Conservation (phyloP, 2,797 vertebrate genomes). For the Octomys mimax region DNA sequence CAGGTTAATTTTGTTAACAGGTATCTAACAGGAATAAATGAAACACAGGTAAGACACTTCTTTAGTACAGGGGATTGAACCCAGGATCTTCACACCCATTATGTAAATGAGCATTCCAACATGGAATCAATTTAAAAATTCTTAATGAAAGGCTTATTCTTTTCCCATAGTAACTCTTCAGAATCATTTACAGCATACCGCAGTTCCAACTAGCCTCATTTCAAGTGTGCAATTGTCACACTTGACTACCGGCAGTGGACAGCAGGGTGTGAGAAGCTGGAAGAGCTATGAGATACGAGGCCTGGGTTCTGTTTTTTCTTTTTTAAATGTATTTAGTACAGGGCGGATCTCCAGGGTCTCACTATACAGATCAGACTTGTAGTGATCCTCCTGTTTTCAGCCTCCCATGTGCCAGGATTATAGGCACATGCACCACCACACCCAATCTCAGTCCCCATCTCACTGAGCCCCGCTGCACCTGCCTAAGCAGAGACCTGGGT, state of each 20-base stretch:
- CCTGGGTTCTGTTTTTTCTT: not conserved
- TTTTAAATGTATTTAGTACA: too few relatives aligned
- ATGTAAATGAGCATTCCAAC: not conserved
- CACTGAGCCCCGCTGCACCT: too few relatives aligned
- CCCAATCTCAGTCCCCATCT: too few relatives aligned
- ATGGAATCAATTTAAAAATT: slow-evolving; percentile 21
- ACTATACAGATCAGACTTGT: too few relatives aligned
- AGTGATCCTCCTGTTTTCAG: too few relatives aligned
- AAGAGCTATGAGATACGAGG: not conserved
- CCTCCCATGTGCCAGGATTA: too few relatives aligned
- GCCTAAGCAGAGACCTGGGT: not conserved
- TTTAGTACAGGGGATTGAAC: not conserved
- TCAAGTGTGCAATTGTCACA: not conserved
- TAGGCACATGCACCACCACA: too few relatives aligned
- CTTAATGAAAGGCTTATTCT: not conserved
- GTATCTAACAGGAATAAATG: not conserved
- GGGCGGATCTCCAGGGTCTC: too few relatives aligned
- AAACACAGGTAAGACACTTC: slow-evolving; percentile 10
- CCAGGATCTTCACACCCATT: not conserved
- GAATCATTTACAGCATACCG: not conserved
- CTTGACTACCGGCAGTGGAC: not conserved
- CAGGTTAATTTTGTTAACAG: not conserved
- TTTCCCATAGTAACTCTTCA: slow-evolving; percentile 8
- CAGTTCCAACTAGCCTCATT: not conserved
- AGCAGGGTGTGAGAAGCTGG: not conserved